Evolutionary conservation across 2,888 invertebrate genomes (phyloP).

Genomic region (Sarcophaga carnaria): DNA sequence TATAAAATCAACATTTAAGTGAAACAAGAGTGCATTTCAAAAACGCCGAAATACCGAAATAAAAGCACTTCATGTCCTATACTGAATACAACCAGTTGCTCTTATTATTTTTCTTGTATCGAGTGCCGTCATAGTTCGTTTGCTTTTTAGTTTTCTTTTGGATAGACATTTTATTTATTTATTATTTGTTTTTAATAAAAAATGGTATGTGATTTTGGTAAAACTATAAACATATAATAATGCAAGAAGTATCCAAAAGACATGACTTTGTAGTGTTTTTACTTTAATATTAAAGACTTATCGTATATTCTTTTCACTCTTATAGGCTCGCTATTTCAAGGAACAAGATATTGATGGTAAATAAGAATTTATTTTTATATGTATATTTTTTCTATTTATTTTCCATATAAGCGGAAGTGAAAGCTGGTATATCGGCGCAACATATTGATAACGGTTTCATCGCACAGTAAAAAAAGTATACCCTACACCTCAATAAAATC

Average conservation of each 20-base stretch:
- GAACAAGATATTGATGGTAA: constrained; percentile 97
- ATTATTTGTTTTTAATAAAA: neutral
- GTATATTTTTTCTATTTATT: neutral
- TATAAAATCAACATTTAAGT: too few relatives aligned
- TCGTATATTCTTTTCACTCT: constrained; percentile 71
- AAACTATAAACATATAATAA: neutral
- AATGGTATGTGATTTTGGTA: constrained; percentile 30
- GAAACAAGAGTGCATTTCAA: too few relatives aligned
- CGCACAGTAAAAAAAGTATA: neutral
- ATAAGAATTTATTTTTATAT: constrained; percentile 73
- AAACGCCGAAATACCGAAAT: neutral
- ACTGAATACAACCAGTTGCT: constrained; percentile 9
- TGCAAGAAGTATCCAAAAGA: neutral
- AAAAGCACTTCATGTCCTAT: neutral
- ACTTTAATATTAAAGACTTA: too few relatives aligned
- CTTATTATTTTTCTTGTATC: neutral
- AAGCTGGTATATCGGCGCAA: constrained; percentile 31
- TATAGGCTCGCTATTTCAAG: constrained; percentile 95
- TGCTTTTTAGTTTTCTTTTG: neutral
- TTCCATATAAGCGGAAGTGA: constrained; percentile 50
- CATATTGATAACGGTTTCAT: neutral
- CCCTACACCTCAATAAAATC: neutral
- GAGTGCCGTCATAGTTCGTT: constrained; percentile 15
- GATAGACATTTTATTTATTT: neutral
- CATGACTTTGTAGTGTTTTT: too few relatives aligned